Percentiles rank a stretch among this genome's conserved stretches.
Conservation (phyloP, 92 coral and sea anemone genomes). For the Virgularia gustaviana region DNA sequence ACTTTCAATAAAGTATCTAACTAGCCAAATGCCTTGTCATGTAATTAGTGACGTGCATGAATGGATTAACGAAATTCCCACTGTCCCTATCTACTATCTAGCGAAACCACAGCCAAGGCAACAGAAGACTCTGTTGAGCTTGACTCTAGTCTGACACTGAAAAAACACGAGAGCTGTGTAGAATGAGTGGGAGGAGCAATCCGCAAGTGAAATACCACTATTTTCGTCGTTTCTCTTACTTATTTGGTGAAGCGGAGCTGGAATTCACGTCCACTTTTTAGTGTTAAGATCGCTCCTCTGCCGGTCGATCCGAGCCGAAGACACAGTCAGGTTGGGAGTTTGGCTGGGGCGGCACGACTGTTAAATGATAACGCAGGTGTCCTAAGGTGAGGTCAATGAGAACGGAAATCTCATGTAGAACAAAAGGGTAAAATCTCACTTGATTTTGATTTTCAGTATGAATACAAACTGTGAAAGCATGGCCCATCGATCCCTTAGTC, state of each 20-base stretch:
- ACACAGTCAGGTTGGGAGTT: slow-evolving; percentile 62
- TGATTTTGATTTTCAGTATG: slow-evolving; percentile 50
- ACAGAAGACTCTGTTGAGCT: slow-evolving; percentile 61
- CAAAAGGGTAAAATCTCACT: slow-evolving; percentile 48
- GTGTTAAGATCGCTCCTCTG: slow-evolving; percentile 35
- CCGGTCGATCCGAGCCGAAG: slow-evolving; percentile 53
- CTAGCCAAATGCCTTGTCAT: slow-evolving; percentile 60
- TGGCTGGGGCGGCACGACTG: slow-evolving; percentile 66
- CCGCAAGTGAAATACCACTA: slow-evolving; percentile 26
- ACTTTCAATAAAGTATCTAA: no score
- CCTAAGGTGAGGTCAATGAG: slow-evolving; percentile 58
- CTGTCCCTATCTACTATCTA: slow-evolving; percentile 58
- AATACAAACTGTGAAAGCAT: slow-evolving; percentile 52
- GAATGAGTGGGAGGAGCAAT: slow-evolving; percentile 32
- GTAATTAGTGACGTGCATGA: slow-evolving; percentile 60
- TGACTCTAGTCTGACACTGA: slow-evolving; percentile 47
- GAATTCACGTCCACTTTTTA: slow-evolving; percentile 11
- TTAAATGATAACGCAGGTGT: slow-evolving; percentile 58
- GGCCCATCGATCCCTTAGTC: slow-evolving; percentile 46
- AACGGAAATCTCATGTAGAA: slow-evolving; percentile 50
- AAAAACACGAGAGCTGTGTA: slow-evolving; percentile 10
- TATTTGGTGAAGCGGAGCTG: slow-evolving; percentile 12
- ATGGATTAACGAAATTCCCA: slow-evolving; percentile 55
- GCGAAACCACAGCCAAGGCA: slow-evolving; percentile 56
- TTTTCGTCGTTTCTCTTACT: slow-evolving; percentile 14